A percentile compares a stretch with the other conserved stretches of the same genome.
These are phyloP conservation scores for Coremacera marginata DNA, from an alignment of 2,888 invertebrate genomes.

Conservation along the genomic window DNA sequence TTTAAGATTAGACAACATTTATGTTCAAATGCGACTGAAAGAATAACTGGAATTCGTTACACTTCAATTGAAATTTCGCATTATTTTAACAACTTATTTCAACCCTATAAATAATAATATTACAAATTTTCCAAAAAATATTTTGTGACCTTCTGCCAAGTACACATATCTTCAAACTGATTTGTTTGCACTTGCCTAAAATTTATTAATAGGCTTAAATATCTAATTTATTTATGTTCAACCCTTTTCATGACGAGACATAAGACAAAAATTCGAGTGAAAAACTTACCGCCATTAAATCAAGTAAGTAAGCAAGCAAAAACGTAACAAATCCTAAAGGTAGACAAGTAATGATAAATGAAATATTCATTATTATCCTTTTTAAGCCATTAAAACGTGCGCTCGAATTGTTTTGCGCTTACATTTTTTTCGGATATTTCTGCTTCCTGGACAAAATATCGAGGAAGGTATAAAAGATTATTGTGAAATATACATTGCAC, in stretches of 20 bases:
- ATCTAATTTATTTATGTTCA: slow-evolving; percentile 23
- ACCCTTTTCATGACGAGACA: not conserved
- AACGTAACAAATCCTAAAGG: slow-evolving; percentile 30
- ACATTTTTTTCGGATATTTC: not conserved
- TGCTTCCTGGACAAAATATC: not conserved
- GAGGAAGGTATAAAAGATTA: not conserved
- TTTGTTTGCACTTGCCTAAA: not conserved
- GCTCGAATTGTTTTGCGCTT: slow-evolving; percentile 11
- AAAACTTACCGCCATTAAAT: slow-evolving; percentile 1
- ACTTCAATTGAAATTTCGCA: too few relatives aligned
- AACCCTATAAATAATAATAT: not conserved
- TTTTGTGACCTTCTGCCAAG: not conserved
- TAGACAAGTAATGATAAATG: slow-evolving; percentile 48
- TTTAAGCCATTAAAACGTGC: slow-evolving; percentile 34
- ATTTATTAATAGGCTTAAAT: slow-evolving; percentile 13
- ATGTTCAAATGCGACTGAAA: too few relatives aligned
- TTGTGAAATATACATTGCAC: slow-evolving; percentile 22
- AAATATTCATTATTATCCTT: slow-evolving; percentile 51
- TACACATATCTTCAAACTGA: not conserved
- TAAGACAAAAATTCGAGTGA: not conserved
- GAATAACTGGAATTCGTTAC: too few relatives aligned
- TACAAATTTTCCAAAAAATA: not conserved
- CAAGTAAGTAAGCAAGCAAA: not conserved
- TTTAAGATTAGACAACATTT: too few relatives aligned
- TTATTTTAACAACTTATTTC: too few relatives aligned